Evolutionary conservation across 2,888 invertebrate species (phyloP).

Genomic region (Drosophila quinaria): DNA sequence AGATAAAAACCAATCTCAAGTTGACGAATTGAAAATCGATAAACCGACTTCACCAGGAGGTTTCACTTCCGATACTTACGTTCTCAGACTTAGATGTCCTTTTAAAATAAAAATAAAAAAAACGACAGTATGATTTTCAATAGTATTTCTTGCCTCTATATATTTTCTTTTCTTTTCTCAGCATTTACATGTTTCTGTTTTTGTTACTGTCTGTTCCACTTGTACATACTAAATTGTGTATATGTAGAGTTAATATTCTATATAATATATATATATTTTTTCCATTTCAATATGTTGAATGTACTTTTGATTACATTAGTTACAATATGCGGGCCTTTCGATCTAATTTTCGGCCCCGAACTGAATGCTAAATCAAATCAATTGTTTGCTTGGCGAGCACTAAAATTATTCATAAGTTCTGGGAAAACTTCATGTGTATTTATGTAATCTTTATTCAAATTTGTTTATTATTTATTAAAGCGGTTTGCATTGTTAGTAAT

Average conservation of each 20-base stretch:
- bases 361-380: slow-evolving; percentile 35
- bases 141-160: slow-evolving; percentile 65
- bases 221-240: slow-evolving; percentile 68
- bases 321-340: slow-evolving; percentile 48
- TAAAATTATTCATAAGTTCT: slow-evolving; percentile 61
- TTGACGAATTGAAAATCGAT: too few species aligned
- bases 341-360: slow-evolving; percentile 23
- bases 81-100: too few species aligned
- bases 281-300: slow-evolving; percentile 31
- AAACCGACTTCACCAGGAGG: too few species aligned
- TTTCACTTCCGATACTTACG: background rate
- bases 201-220: slow-evolving; percentile 56
- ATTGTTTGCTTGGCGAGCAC: slow-evolving; percentile 50
- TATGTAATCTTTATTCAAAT: slow-evolving; percentile 29
- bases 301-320: slow-evolving; percentile 74
- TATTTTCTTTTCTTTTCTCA: slow-evolving; percentile 68
- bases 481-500: slow-evolving; percentile 51
- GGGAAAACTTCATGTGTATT: slow-evolving; percentile 33
- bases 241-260: slow-evolving; percentile 60
- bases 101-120: slow-evolving; percentile 1
- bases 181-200: slow-evolving; percentile 63
- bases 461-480: slow-evolving; percentile 65
- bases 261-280: slow-evolving; percentile 53
- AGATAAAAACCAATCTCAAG: too few species aligned
- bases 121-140: slow-evolving; percentile 18